Base-by-base conservation (phyloP, 2,888 invertebrate genomes). In the Drosophila vallismaia region DNA sequence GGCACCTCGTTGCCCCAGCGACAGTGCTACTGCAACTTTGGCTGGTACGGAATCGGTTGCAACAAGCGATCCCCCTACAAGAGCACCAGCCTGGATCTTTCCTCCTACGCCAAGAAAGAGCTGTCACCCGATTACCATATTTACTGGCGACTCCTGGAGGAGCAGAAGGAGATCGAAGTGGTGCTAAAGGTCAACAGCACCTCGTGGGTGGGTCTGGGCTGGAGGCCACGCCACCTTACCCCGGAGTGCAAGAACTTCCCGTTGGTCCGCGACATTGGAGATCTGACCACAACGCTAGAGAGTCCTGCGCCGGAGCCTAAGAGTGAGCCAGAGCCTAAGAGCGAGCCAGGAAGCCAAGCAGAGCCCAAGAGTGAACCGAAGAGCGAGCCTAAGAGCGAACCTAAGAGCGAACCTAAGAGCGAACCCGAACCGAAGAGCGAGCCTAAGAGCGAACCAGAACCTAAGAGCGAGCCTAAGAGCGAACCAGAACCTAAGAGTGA, bases 11-110 rank as follows among this genome's bases (percentile, higher is more conserved):
- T 96, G 7, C 98, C 98, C 0, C 94, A 94, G 42, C 94, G 94
- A 78, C 96, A 96, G 88, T 99, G 99, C 90, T 99, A 96, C 91
- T 99, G 98, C 89, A 95, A 97, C 66, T 93, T 94, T 56, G 98
- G 98, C 12, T 97, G 96, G 94, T 97, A 95, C 88, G 98, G 98
- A 2, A 93, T 94, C 24, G 95, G 95, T 0, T 98, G 98, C 89
- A 94, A 94, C 71, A 96, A 96, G 92, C 94, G 95, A 90, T 95
- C 96, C 0, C 94, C 95, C 0, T 94, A 95, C 89, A 96, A 95
- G 90, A 94, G 93, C 58, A 94, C 94, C 70, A 94, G 94, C 50
- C 92, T 97, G 31, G 96, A 97, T 90, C 92, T 95, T 4, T 94
- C 94, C 0, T 90, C 94, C 10, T 96, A 97, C 92, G 94, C 94